Base-by-base conservation (phyloP, 2,113 vertebrate genomes). In the Camelus bactrianus region DNA sequence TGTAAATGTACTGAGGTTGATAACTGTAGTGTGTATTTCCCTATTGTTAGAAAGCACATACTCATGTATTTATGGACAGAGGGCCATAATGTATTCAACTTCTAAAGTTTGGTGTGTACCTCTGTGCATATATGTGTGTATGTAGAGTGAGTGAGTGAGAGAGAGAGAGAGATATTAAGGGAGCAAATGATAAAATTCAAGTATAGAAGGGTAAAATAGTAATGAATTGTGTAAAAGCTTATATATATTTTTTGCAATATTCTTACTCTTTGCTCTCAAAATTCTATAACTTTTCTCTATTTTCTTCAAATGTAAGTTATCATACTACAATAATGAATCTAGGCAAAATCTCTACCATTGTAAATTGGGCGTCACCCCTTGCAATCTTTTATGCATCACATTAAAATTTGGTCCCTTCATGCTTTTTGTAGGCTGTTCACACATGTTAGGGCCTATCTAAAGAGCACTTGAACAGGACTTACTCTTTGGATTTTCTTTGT, bases 301-400 rank as follows among this genome's bases (percentile, higher is more conserved):
- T 70, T 84, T 91, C 58, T 85, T 5, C 22, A 80, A 92, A 75
- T n/a, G 28, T 62, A 76, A 69, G 1, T 65, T 83, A 26, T 32
- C 17, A 38, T 24, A n/a, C 19, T 50, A n/a, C 2, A 28, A 69
- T 52, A 73, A 73, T 12, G 87, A 62, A 84, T 54, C 1, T 8
- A 93, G 38, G 9, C 15, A 69, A 17, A 85, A 54, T 54, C 6
- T 85, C 8, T 60, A 20, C 24, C 22, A 9, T 12, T 56, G 1
- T 24, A 83, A 58, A 67, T 30, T 46, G 67, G 50, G 28, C 38
- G 22, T 32, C 14, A 6, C 13, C 46, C 26, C 15, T 26, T 1
- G 0, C 2, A 20, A 32, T 20, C 19, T 79, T 83, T 10, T 1
- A 8, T 6, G 2, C 6, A 38, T 48, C 38, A 42, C 3, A 28